These are phyloP conservation scores for Diuraphis noxia DNA, from an alignment of 1,140 invertebrate genomes.

Conservation along the genomic window DNA sequence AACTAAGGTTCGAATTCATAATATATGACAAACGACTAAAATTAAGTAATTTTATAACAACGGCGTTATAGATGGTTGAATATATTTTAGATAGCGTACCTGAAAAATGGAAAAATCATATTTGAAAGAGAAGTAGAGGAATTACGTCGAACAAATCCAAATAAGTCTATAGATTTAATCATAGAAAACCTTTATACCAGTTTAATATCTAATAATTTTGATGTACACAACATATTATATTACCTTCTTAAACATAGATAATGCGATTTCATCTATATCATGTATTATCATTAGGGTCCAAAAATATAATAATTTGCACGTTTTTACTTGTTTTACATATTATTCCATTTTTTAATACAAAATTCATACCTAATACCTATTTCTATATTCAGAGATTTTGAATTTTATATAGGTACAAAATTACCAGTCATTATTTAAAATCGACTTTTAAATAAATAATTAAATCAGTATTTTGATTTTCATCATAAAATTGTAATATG, in stretches of 20 bases:
- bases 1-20: background rate
- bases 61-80: background rate
- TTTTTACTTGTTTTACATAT: background rate
- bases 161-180: conserved; percentile 5
- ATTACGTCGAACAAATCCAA: background rate
- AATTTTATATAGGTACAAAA: background rate
- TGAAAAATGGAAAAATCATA: conserved; percentile 42
- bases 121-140: conserved; percentile 10
- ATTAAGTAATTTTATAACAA: background rate
- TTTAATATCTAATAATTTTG: background rate
- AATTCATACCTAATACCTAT: background rate
- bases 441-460: background rate
- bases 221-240: background rate
- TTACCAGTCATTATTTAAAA: background rate
- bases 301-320: background rate
- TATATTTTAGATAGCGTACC: conserved; percentile 20
- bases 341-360: background rate
- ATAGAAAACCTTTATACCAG: background rate
- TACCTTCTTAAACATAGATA: too few species aligned
- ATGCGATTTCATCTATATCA: background rate
- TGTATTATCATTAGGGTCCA: background rate
- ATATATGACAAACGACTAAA: background rate
- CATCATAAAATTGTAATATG: background rate
- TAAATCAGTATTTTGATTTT: background rate
- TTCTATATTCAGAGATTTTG: background rate